Conservation (phyloP, 1,140 invertebrate genomes). For the Brachionus plicatilis region DNA sequence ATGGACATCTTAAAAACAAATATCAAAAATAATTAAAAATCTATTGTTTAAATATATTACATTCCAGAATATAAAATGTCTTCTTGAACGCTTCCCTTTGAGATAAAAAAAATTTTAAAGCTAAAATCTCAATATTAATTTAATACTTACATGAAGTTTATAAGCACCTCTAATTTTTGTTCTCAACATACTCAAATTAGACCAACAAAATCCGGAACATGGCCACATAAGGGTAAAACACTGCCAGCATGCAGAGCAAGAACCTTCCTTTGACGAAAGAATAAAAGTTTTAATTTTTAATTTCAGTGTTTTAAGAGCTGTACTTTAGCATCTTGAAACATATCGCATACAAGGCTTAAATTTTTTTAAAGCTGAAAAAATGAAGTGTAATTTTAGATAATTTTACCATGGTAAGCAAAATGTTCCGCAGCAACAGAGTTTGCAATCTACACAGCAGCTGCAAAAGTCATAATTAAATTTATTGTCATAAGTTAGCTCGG, state of each 20-base stretch:
- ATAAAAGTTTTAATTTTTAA: neutral
- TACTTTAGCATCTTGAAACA: conserved; percentile 32
- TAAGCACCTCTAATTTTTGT: conserved; percentile 36
- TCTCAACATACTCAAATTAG: conserved; percentile 3
- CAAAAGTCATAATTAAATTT: conserved; percentile 14
- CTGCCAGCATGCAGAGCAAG: conserved; percentile 30
- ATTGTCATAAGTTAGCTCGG: conserved; percentile 31
- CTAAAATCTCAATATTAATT: neutral
- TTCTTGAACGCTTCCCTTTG: conserved; percentile 31
- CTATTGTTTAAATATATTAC: neutral
- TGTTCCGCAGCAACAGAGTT: conserved; percentile 23
- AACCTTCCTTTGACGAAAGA: neutral
- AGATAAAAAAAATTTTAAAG: neutral
- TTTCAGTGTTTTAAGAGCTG: neutral
- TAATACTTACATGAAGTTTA: conserved; percentile 8
- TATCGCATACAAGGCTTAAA: neutral
- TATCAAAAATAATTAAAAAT: neutral
- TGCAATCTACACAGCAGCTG: neutral
- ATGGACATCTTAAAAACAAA: neutral
- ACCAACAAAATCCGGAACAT: conserved; percentile 6
- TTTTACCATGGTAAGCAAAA: conserved; percentile 33
- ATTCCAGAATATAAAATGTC: neutral
- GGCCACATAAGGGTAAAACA: neutral
- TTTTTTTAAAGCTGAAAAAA: neutral
- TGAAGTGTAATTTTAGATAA: neutral